phyloP scores from a whole-genome alignment of 2,113 vertebrate genomes.

The Terrapene triunguis region DNA sequence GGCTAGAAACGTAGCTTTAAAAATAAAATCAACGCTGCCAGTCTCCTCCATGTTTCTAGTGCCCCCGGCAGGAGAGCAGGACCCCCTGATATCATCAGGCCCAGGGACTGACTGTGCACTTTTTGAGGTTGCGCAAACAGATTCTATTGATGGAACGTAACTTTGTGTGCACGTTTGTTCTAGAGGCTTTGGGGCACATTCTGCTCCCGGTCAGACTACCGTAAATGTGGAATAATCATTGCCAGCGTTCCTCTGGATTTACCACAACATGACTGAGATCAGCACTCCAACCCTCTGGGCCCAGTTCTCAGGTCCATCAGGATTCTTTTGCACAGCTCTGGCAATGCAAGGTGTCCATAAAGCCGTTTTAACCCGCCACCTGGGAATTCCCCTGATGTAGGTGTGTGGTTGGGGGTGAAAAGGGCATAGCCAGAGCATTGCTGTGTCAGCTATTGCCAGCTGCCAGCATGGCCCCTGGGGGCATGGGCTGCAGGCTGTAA shows the following conservation, averaged over 20 bases:
- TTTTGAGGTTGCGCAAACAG: neutral
- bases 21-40: neutral
- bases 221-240: neutral
- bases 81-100: neutral
- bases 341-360: neutral
- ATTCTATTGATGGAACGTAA: neutral
- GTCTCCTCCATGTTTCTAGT: neutral
- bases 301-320: neutral
- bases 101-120: neutral
- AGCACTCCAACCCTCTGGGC: neutral
- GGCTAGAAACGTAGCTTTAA: accelerated
- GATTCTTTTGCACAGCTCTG: neutral
- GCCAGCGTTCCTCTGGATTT: neutral
- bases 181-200: neutral
- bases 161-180: neutral
- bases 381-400: neutral
- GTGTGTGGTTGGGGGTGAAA: neutral
- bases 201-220: neutral
- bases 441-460: accelerated
- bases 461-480: accelerated
- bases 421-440: neutral
- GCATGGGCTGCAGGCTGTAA: neutral
- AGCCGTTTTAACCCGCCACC: neutral
- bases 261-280: neutral
- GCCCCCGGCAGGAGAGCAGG: neutral